Conservation (phyloP, 2,888 invertebrate species). For the Anthophora plumipes region DNA sequence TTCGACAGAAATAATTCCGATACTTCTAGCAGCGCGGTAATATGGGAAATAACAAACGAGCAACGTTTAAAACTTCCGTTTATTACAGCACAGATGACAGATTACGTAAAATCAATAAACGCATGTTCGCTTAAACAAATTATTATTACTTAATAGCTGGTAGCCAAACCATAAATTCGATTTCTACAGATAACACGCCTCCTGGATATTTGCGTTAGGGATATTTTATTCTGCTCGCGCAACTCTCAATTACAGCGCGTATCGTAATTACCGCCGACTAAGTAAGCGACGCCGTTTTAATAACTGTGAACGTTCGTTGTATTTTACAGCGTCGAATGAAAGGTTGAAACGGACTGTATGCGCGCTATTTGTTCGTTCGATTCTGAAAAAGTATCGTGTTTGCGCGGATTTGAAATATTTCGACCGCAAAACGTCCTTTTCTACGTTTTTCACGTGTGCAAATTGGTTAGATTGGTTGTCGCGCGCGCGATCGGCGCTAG, state of each 20-base stretch:
- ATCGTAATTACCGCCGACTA: constrained; percentile 69
- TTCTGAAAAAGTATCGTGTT: constrained; percentile 35
- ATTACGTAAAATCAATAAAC: constrained; percentile 72
- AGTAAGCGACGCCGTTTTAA: constrained; percentile 73
- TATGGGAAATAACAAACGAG: constrained; percentile 39
- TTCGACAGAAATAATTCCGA: neutral
- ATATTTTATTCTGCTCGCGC: constrained; percentile 53
- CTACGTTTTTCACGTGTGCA: neutral
- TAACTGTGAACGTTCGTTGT: constrained; percentile 67
- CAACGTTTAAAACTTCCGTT: constrained; percentile 50
- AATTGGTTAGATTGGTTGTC: constrained; percentile 16
- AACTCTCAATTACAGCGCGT: constrained; percentile 71
- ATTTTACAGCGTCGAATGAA: constrained; percentile 59
- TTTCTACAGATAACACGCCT: constrained; percentile 20
- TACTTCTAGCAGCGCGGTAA: neutral
- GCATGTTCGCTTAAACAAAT: constrained; percentile 66
- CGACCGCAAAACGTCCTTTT: neutral
- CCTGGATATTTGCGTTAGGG: constrained; percentile 16
- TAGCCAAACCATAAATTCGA: constrained; percentile 50
- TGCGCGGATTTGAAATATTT: constrained; percentile 16
- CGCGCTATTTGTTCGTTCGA: constrained; percentile 63
- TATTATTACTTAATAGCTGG: constrained; percentile 71
- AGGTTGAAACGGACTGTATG: constrained; percentile 68
- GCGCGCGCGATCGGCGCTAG: no score
- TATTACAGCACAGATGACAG: constrained; percentile 49